phyloP scores from a whole-genome alignment of 2,888 invertebrate genomes.

The Limnephilus rhombicus region DNA sequence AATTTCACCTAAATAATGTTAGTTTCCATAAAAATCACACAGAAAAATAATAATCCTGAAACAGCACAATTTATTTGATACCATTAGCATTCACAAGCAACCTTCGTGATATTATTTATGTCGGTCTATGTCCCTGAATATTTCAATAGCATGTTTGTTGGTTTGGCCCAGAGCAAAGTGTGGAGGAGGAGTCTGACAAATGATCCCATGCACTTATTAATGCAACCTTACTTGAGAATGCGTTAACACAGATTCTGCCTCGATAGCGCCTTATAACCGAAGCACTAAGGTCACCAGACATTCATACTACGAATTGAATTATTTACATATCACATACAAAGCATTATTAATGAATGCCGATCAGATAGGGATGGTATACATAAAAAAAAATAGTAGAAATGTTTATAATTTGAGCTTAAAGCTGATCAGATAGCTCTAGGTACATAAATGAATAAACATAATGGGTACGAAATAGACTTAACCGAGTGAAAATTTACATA shows the following conservation, averaged over 20 bases:
- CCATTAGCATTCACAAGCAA: neutral
- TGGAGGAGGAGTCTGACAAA: conserved; percentile 60
- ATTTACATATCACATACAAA: neutral
- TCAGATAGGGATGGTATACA: neutral
- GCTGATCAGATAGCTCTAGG: no score
- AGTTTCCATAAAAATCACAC: no score
- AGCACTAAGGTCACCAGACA: conserved; percentile 35
- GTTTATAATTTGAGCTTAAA: neutral
- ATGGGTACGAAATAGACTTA: no score
- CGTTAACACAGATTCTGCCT: conserved; percentile 58
- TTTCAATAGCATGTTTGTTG: conserved; percentile 45
- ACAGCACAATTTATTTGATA: neutral
- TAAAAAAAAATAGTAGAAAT: neutral
- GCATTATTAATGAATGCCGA: neutral
- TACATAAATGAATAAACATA: no score
- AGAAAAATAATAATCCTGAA: no score
- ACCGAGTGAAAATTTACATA: no score
- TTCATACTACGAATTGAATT: conserved; percentile 10
- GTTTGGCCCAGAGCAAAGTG: conserved; percentile 38
- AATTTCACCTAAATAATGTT: no score
- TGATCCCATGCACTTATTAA: conserved; percentile 64
- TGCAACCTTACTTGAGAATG: conserved; percentile 56
- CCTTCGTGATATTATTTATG: neutral
- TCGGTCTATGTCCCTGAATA: conserved; percentile 28
- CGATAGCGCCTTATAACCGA: conserved; percentile 57